phyloP scores from a whole-genome alignment of 2,113 vertebrate genomes.

The Perca schrenkii region DNA sequence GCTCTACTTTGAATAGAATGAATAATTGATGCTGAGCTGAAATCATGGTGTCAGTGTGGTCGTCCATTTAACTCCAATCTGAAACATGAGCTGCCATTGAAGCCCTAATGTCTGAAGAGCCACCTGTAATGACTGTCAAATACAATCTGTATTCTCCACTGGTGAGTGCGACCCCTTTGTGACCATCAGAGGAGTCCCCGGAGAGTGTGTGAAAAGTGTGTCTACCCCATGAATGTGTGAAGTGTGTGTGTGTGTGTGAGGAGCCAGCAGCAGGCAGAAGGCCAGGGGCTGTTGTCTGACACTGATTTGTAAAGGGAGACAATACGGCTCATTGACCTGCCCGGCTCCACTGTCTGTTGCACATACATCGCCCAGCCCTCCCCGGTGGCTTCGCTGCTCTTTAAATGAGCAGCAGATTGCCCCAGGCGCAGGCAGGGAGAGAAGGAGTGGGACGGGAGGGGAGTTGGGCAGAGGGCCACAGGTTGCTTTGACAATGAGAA shows the following conservation, averaged over 20 bases:
- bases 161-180: constrained; percentile 70
- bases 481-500: constrained; percentile 85
- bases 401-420: constrained; percentile 83
- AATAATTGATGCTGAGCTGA: constrained; percentile 74
- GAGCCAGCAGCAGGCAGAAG: constrained; percentile 79
- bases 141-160: constrained; percentile 73
- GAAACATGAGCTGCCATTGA: constrained; percentile 65
- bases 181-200: constrained; percentile 55
- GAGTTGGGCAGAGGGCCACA: constrained; percentile 29
- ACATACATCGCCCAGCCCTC: constrained; percentile 76
- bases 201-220: constrained; percentile 70
- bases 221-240: constrained; percentile 54
- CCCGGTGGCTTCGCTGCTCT: constrained; percentile 60
- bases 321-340: constrained; percentile 84
- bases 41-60: constrained; percentile 36
- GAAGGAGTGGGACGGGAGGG: constrained; percentile 10
- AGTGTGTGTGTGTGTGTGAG: constrained; percentile 47
- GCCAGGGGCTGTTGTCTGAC: constrained; percentile 85
- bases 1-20: constrained; percentile 21
- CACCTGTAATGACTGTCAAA: constrained; percentile 80
- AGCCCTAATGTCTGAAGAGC: constrained; percentile 58
- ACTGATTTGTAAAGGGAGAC: constrained; percentile 87
- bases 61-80: constrained; percentile 61
- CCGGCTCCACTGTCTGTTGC: constrained; percentile 84
- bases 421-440: constrained; percentile 13